A percentile compares a stretch with the other conserved stretches of the same genome.
These are phyloP conservation scores for Spilarctia lutea DNA, from an alignment of 2,888 invertebrate genomes.

Conservation along the genomic window DNA sequence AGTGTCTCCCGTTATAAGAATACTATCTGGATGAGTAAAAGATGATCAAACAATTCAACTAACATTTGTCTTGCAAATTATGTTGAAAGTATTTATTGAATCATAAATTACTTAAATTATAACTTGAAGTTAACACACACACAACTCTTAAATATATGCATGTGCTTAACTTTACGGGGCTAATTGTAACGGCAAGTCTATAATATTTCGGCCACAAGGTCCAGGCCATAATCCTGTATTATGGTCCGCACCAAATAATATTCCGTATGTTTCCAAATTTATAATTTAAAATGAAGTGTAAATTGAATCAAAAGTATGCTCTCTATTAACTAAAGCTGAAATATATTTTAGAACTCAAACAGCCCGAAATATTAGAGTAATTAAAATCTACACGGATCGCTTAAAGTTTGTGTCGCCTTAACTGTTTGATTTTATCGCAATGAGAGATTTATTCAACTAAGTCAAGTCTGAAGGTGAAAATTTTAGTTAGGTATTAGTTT, in stretches of 20 bases:
- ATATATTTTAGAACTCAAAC: conserved; percentile 5
- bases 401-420: background rate
- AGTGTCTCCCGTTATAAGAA: background rate
- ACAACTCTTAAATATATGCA: too few relatives aligned
- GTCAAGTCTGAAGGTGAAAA: background rate
- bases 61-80: background rate
- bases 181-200: too few relatives aligned
- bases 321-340: conserved; percentile 22
- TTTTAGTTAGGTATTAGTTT: background rate
- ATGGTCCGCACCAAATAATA: background rate
- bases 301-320: conserved; percentile 30
- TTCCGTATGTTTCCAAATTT: conserved; percentile 12
- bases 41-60: background rate
- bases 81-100: background rate
- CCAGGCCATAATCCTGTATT: too few relatives aligned
- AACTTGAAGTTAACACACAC: too few relatives aligned
- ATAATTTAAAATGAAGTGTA: conserved; percentile 27
- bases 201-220: background rate
- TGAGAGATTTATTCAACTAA: background rate
- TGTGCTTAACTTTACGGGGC: too few relatives aligned
- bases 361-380: background rate
- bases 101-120: too few relatives aligned
- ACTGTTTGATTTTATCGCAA: background rate
- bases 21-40: background rate
- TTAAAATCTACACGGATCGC: background rate